Evolutionary conservation across 2,113 vertebrate genomes (phyloP), one percentile per base, ranked within the genome.

Genomic region (Orcinus orca): DNA sequence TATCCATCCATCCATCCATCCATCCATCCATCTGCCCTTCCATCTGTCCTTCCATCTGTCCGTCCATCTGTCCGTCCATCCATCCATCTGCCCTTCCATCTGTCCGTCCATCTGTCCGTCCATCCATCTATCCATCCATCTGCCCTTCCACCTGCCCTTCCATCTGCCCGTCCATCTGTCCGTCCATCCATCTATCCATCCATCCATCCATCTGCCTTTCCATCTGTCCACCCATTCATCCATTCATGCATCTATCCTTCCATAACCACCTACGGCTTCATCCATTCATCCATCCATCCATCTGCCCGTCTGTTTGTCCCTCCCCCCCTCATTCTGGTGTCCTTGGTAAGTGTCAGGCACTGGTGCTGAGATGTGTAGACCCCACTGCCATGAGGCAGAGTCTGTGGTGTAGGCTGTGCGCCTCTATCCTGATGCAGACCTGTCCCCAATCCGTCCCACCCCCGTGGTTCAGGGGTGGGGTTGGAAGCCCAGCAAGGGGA

Each of bases 91-190:
- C 38, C 38, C 5, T 38, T 2, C 0, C 7, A 5, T 53, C 53
- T 1, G 1, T 1, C 7, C 2, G 17, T 1, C 10, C 25, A 2
- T 36, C 26, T 0, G 3, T 3, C 31, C 63, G n/a, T 0, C 3
- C 21, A 2, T 1, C 8, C 6, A 25, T 26, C 4, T 38, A 38
- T 38, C 38, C 13, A 3, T 26, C 8, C 26, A 8, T 11, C 63
- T 23, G 1, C 14, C 33, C 4, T 17, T 4, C 25, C 33, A 36
- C 2, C 17, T 13, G 12, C 8, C 2, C 6, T 1, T 0, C 4
- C 7, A 33, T 3, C 5, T 17, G 15, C 3, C 14, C 26, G 53
- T 15, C 10, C 41, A 14, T 0, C 3, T n/a, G 8, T 18, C 10
- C 2, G 63, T 18, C 1, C 50, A 47, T 38, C 38, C 38, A 4